Evolutionary conservation across 2,888 invertebrate genomes (phyloP).

Genomic region (Orthonychiurus folsomi): DNA sequence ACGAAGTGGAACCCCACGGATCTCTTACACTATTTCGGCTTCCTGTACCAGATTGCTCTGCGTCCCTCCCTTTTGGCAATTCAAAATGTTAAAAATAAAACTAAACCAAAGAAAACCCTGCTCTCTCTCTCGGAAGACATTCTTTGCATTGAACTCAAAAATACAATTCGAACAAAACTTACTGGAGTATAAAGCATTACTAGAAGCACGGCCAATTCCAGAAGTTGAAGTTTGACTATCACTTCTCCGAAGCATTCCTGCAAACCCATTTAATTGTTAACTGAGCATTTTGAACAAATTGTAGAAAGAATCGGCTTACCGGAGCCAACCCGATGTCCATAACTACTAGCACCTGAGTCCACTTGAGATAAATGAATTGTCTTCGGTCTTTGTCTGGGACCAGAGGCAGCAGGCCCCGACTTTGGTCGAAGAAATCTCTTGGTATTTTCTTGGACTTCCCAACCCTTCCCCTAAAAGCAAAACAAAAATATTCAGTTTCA

Average conservation of each 20-base stretch:
- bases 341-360: conserved; percentile 59
- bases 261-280: conserved; percentile 14
- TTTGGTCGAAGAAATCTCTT: conserved; percentile 52
- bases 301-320: conserved; percentile 4
- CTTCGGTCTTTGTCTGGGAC: conserved; percentile 66
- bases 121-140: not conserved
- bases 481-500: not conserved
- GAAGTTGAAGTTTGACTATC: conserved; percentile 40
- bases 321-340: conserved; percentile 41
- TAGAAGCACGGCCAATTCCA: conserved; percentile 37
- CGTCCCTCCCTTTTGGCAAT: not conserved
- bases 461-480: conserved; percentile 30
- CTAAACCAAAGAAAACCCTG: not conserved
- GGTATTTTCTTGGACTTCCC: conserved; percentile 40
- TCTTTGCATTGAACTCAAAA: not conserved
- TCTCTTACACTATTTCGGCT: conserved; percentile 26
- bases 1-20: conserved; percentile 41
- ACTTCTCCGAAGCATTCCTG: conserved; percentile 36
- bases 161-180: no score
- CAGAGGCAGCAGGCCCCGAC: conserved; percentile 45
- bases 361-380: conserved; percentile 64
- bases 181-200: conserved; percentile 38
- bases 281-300: not conserved
- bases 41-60: not conserved
- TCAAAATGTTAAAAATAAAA: conserved; percentile 13